A percentile compares a stretch with the other conserved stretches of the same genome.
phyloP scores from a whole-genome alignment of 2,113 vertebrate species.

The Echinops telfairi region DNA sequence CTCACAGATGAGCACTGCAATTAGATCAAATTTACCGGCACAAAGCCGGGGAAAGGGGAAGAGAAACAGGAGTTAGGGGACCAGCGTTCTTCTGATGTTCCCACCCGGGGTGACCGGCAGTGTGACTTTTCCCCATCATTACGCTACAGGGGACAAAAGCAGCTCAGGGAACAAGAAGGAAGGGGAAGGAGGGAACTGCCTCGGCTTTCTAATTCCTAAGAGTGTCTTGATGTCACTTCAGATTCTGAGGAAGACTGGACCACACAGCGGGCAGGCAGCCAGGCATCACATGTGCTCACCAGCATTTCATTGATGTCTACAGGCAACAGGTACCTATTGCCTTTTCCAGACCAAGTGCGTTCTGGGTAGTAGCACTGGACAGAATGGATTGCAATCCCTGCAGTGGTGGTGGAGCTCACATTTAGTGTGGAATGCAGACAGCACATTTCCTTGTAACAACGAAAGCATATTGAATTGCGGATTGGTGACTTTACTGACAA shows the following conservation, averaged over 20 bases:
- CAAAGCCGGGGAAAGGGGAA: constrained; percentile 37
- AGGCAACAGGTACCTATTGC: not conserved
- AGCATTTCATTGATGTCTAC: not conserved
- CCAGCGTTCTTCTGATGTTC: not conserved
- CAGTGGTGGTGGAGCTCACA: not conserved
- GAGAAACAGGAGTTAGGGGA: constrained; percentile 67
- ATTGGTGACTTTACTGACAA: constrained; percentile 46
- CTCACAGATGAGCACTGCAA: constrained; percentile 81
- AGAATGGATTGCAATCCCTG: not conserved
- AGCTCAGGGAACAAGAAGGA: constrained; percentile 39
- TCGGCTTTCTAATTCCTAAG: constrained; percentile 7
- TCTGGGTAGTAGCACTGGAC: not conserved
- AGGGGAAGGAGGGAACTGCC: not conserved
- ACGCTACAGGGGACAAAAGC: constrained; percentile 65
- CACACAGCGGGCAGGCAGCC: not conserved
- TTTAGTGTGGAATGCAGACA: not conserved
- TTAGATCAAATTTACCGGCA: constrained; percentile 78
- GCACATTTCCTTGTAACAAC: not conserved
- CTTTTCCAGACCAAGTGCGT: not conserved
- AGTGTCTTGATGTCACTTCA: constrained; percentile 13
- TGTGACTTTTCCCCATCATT: constrained; percentile 70
- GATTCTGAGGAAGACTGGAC: not conserved
- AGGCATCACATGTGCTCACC: rapidly evolving
- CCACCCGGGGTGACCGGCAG: constrained; percentile 68
- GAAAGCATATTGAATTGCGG: not conserved